phyloP scores from a whole-genome alignment of 53 echinoderm and acorn worm genomes.

The Zoroaster sp. region DNA sequence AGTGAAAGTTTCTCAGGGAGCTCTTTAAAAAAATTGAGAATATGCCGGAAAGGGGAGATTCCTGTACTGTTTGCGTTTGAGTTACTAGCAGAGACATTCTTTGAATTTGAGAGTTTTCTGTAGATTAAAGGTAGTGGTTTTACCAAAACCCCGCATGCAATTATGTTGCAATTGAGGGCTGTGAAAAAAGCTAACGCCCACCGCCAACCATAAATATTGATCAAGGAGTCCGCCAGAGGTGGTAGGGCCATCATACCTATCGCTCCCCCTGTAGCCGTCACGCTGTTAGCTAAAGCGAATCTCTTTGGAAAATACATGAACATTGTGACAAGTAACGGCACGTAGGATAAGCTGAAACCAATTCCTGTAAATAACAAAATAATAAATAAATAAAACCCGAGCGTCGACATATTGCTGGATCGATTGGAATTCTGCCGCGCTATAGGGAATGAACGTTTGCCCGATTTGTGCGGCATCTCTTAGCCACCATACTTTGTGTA shows the following conservation, averaged over 20 bases:
- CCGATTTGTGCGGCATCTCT: too few species aligned
- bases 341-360: constrained; percentile 32
- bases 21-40: neutral
- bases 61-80: neutral
- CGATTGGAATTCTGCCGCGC: too few species aligned
- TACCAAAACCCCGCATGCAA: constrained; percentile 32
- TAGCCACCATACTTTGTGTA: too few species aligned
- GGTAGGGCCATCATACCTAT: constrained; percentile 57
- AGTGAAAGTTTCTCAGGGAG: neutral
- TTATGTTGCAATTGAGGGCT: constrained; percentile 46
- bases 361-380: constrained; percentile 1
- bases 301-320: constrained; percentile 28
- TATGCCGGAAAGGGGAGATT: neutral
- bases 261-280: constrained; percentile 37
- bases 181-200: constrained; percentile 31
- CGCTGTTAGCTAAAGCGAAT: constrained; percentile 53
- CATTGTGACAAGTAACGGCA: constrained; percentile 43
- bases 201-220: constrained; percentile 27
- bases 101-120: neutral
- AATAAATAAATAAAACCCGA: neutral
- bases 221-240: constrained; percentile 8
- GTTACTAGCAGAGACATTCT: neutral
- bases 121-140: neutral
- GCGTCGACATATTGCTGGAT: neutral
- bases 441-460: too few species aligned